Conservation (phyloP, 2,113 vertebrate genomes). For the Turdus rufiventris region DNA sequence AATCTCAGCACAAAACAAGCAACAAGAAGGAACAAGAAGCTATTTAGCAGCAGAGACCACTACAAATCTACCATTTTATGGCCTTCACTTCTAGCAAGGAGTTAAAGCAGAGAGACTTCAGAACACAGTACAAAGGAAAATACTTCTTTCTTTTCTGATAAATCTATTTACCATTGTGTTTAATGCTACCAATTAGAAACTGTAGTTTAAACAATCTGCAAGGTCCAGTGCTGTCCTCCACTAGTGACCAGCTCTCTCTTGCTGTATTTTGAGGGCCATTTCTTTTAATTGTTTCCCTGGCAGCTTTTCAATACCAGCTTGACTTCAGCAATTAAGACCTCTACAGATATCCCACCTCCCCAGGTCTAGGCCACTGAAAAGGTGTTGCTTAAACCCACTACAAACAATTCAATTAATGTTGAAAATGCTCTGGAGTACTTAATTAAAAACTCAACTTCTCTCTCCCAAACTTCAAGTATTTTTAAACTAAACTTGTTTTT, state of each 20-base stretch:
- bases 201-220: background rate
- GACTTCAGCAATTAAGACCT: slow-evolving; percentile 5
- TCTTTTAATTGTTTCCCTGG: slow-evolving; percentile 1
- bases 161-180: background rate
- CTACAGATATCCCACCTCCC: background rate
- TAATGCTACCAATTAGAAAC: background rate
- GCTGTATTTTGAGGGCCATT: background rate
- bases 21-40: background rate
- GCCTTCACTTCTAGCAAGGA: background rate
- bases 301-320: background rate
- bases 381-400: background rate
- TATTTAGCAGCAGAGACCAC: background rate
- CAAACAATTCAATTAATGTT: slow-evolving; percentile 26
- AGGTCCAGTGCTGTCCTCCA: background rate
- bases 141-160: background rate
- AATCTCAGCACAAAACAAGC: too few relatives aligned
- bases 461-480: background rate
- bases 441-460: background rate
- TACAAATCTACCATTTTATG: background rate
- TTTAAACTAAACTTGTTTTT: background rate
- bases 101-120: background rate
- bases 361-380: background rate
- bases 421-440: slow-evolving; percentile 19
- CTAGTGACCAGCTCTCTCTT: background rate
- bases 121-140: background rate